Conservation (phyloP, 64 coral and sea anemone species). For the Montipora cactus region DNA sequence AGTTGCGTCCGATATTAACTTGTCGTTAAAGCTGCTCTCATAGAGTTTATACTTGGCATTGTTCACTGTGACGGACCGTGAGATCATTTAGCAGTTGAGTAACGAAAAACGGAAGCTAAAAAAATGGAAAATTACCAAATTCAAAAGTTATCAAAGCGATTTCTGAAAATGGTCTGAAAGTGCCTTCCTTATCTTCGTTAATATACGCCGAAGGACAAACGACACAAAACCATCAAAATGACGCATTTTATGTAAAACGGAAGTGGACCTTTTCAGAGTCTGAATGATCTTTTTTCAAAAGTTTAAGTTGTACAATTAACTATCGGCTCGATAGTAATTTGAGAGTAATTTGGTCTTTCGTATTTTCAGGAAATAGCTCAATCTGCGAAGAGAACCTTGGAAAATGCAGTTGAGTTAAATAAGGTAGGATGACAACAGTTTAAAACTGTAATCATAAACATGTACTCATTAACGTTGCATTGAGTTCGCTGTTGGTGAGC, state of each 20-base stretch:
- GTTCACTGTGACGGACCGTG: too few species aligned
- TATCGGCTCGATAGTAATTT: not conserved
- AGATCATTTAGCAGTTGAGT: too few species aligned
- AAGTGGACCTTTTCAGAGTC: not conserved
- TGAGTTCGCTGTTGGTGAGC: not conserved
- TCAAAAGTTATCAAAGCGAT: too few species aligned
- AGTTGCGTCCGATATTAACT: too few species aligned
- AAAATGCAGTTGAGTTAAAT: slow-evolving; percentile 69
- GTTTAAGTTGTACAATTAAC: too few species aligned
- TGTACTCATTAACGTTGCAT: not conserved
- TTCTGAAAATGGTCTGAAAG: too few species aligned
- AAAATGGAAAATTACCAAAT: too few species aligned
- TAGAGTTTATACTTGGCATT: too few species aligned
- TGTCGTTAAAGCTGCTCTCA: too few species aligned
- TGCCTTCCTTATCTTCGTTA: too few species aligned
- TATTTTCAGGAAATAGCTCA: slow-evolving; percentile 58
- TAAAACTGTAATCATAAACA: not conserved
- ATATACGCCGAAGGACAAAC: not conserved
- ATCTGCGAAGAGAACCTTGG: slow-evolving; percentile 54
- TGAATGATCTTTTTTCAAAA: not conserved
- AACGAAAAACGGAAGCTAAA: too few species aligned
- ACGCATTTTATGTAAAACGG: not conserved
- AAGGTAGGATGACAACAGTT: slow-evolving; percentile 32
- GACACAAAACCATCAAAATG: not conserved
- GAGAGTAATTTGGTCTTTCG: not conserved